Conservation (phyloP, 2,797 vertebrate genomes). For the Lutjanus argentimaculatus region DNA sequence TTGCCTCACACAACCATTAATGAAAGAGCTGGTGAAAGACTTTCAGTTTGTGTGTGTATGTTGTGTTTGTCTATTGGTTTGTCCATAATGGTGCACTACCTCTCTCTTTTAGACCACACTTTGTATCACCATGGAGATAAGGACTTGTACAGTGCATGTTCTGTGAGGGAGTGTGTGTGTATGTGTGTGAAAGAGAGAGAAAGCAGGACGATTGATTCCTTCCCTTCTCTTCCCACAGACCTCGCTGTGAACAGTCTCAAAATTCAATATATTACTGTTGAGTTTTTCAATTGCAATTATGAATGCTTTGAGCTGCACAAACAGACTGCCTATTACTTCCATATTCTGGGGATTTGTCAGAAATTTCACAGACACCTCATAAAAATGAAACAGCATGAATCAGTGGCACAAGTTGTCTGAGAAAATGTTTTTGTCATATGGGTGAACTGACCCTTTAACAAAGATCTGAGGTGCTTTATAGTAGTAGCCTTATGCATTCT, state of each 20-base stretch:
- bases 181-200: background rate
- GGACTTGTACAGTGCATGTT: slow-evolving; percentile 38
- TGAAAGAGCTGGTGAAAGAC: slow-evolving; percentile 4
- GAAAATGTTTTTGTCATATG: background rate
- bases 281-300: slow-evolving; percentile 4
- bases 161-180: background rate
- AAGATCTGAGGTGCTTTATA: slow-evolving; percentile 5
- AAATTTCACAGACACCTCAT: background rate
- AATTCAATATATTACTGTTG: background rate
- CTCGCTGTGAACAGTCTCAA: background rate
- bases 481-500: background rate
- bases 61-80: slow-evolving; percentile 28
- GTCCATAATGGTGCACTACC: slow-evolving; percentile 36
- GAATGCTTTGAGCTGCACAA: background rate
- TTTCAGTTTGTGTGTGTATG: slow-evolving; percentile 2
- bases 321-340: background rate
- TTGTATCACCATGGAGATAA: slow-evolving; percentile 73
- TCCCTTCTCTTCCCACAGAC: slow-evolving; percentile 14
- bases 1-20: background rate
- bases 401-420: no score
- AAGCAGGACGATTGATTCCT: slow-evolving; percentile 12
- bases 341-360: background rate
- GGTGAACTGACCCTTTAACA: background rate
- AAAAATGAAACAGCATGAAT: background rate
- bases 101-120: slow-evolving; percentile 43